Percentiles rank a stretch among this genome's conserved stretches.
phyloP scores from a whole-genome alignment of 2,797 vertebrate genomes.

The Tadarida brasiliensis region DNA sequence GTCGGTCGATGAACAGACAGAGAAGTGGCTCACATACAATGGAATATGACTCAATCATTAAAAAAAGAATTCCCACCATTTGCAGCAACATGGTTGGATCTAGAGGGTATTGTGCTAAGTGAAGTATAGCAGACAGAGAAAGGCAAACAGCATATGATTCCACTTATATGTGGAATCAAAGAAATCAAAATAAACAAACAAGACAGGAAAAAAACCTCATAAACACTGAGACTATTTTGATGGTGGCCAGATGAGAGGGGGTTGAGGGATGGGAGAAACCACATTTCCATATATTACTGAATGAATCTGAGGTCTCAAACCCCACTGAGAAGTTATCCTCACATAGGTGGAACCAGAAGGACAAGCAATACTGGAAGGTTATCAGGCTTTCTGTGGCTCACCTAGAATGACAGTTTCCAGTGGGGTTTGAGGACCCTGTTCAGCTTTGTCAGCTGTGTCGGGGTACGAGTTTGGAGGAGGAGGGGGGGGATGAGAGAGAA shows the following conservation, averaged over 20 bases:
- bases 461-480: neutral
- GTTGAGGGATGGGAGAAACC: too few relatives aligned
- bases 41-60: neutral
- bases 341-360: neutral
- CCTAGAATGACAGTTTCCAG: neutral
- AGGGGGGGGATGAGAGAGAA: neutral
- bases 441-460: neutral
- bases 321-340: neutral
- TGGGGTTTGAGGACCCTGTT: neutral
- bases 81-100: neutral
- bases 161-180: neutral
- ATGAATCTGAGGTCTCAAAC: neutral
- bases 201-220: too few relatives aligned
- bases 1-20: too few relatives aligned
- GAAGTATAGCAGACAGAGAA: neutral
- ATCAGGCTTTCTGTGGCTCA: neutral
- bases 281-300: neutral
- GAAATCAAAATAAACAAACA: neutral
- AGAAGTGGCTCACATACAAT: too few relatives aligned
- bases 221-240: too few relatives aligned
- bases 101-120: neutral
- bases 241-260: too few relatives aligned
- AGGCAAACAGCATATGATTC: neutral
- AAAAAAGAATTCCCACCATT: neutral
- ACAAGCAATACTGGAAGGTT: neutral